phyloP scores from a whole-genome alignment of 2,797 vertebrate genomes.

The Meriones psammophilus region DNA sequence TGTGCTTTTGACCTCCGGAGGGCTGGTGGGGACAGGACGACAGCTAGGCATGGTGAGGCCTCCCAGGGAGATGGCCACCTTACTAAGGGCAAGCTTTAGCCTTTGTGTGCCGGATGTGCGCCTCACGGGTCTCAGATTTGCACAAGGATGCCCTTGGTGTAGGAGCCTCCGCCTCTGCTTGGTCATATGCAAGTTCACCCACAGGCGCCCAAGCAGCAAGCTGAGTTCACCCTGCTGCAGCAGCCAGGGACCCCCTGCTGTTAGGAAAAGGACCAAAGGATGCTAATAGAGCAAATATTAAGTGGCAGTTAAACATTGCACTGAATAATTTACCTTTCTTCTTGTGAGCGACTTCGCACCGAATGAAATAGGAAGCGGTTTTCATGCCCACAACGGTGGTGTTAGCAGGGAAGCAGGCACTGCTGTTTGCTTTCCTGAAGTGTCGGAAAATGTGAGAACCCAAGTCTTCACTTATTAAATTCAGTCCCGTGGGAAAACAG shows the following conservation, averaged over 20 bases:
- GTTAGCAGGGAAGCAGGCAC: conserved; percentile 62
- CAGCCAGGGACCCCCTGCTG: conserved; percentile 30
- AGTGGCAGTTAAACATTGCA: conserved; percentile 51
- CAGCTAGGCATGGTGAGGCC: rapidly evolving
- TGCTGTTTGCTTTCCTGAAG: conserved; percentile 81
- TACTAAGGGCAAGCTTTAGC: not conserved
- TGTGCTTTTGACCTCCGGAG: not conserved
- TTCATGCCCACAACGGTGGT: conserved; percentile 53
- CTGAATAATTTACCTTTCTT: conserved; percentile 63
- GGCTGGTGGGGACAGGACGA: not conserved
- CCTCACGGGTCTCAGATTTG: not conserved
- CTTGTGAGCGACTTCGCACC: not conserved
- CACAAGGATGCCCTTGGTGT: not conserved
- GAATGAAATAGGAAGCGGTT: conserved; percentile 51
- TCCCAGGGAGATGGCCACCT: not conserved
- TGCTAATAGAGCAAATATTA: conserved; percentile 73
- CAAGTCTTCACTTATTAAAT: conserved; percentile 82
- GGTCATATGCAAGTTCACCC: rapidly evolving
- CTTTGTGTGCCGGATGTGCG: too few species aligned
- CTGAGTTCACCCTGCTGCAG: not conserved
- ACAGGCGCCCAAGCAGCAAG: not conserved
- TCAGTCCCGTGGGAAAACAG: conserved; percentile 70
- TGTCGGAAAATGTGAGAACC: conserved; percentile 77
- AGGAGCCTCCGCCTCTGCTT: not conserved
- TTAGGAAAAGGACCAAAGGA: conserved; percentile 70